These are phyloP conservation scores for Stictocephala bisonia DNA, from an alignment of 2,888 invertebrate genomes.

Conservation along the genomic window DNA sequence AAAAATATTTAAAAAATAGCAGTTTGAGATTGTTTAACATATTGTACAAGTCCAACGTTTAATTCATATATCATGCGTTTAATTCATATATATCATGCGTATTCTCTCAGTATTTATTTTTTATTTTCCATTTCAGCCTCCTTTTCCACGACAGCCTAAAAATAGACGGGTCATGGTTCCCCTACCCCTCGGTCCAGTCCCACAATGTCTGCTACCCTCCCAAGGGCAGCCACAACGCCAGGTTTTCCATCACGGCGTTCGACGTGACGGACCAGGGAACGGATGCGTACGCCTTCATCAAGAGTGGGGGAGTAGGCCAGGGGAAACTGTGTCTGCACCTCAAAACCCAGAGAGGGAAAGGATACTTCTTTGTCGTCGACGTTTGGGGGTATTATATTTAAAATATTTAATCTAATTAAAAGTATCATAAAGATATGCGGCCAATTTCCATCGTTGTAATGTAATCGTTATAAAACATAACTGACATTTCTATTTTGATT, in stretches of 20 bases:
- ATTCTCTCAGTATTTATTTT: background rate
- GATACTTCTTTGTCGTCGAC: slow-evolving; percentile 25
- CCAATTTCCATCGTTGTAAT: too few relatives aligned
- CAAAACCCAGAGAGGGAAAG: slow-evolving; percentile 24
- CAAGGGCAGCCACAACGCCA: background rate
- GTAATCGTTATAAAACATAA: too few relatives aligned
- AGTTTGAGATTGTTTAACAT: too few relatives aligned
- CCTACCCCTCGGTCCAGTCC: slow-evolving; percentile 14
- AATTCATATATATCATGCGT: too few relatives aligned
- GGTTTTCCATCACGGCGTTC: slow-evolving; percentile 21
- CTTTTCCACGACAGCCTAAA: slow-evolving; percentile 15
- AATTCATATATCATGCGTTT: too few relatives aligned
- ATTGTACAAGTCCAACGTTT: too few relatives aligned
- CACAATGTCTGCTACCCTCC: slow-evolving; percentile 29
- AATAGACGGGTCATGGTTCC: background rate
- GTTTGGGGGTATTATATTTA: slow-evolving; percentile 17
- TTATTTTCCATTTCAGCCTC: slow-evolving; percentile 4
- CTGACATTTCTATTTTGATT: too few relatives aligned
- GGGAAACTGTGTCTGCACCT: slow-evolving; percentile 25
- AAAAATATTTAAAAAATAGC: too few relatives aligned
- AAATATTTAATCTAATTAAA: too few relatives aligned
- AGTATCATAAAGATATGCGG: too few relatives aligned
- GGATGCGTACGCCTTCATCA: slow-evolving; percentile 23
- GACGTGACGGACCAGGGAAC: slow-evolving; percentile 2
- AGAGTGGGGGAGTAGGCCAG: slow-evolving; percentile 1